Base-by-base conservation (phyloP, 1,140 invertebrate genomes). In the Homalodisca vitripennis region DNA sequence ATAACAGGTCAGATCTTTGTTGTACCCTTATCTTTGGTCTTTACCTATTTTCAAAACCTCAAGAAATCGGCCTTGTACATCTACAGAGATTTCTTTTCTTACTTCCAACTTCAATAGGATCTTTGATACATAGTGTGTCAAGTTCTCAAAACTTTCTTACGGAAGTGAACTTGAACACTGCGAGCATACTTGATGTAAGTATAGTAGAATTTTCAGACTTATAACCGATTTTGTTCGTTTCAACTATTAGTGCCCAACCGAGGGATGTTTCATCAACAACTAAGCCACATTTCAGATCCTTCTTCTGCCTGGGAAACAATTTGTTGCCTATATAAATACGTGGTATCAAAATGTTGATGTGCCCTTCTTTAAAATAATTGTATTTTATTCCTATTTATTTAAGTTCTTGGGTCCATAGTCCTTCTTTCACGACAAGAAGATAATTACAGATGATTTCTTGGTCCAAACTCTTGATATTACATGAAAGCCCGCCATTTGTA, bases 291-390 rank as follows among this genome's bases (percentile, higher is more conserved):
- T n/a, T n/a, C n/a, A n/a, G n/a, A n/a, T n/a, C n/a, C n/a, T n/a
- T n/a, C n/a, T n/a, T n/a, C n/a, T n/a, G n/a, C n/a, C n/a, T 41
- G 20, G 32, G 31, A 34, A 66, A 13, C 10, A n/a, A 32, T 32
- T 6, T 20, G n/a, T n/a, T n/a, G n/a, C n/a, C n/a, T n/a, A n/a
- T n/a, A n/a, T n/a, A n/a, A n/a, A n/a, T n/a, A n/a, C n/a, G n/a
- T n/a, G n/a, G 20, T 13, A 66, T 66, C 30, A 66, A 46, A 66
- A 66, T 66, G 29, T 66, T 32, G 31, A 66, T 66, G 22, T 27
- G 64, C 3, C 32, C 64, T 12, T 66, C 32, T 20, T 26, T 46
- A 10, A 29, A 34, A 46, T 66, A 27, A 66, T 22, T 26, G 24
- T 32, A 46, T 20, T 41, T 3, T 12, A 20, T 66, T 10, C 32